phyloP scores from a whole-genome alignment of 2,888 invertebrate species.

The Meganola albula region DNA sequence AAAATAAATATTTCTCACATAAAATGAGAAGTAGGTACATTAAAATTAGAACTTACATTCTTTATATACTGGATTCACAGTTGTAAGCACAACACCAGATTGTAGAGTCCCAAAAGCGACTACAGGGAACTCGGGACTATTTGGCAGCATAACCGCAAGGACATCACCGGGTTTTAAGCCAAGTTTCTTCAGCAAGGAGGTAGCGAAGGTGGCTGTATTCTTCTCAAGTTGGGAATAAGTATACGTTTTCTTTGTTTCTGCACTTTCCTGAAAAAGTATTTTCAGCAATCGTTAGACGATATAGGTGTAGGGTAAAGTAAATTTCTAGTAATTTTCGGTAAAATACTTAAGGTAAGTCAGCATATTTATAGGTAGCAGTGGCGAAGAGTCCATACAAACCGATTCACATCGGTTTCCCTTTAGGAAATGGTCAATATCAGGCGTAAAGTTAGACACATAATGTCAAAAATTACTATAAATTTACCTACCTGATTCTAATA shows the following conservation, averaged over 20 bases:
- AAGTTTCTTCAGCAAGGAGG: conserved; percentile 80
- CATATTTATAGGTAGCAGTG: no score
- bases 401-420: no score
- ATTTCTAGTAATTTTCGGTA: no score
- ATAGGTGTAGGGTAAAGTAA: not conserved
- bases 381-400: no score
- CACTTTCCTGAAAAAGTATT: conserved; percentile 55
- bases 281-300: not conserved
- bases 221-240: conserved; percentile 72
- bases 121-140: conserved; percentile 85
- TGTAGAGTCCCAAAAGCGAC: conserved; percentile 81
- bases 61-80: conserved; percentile 87
- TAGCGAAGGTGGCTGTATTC: conserved; percentile 78
- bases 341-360: no score
- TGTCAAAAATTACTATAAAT: no score
- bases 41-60: conserved; percentile 66
- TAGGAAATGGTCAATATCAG: no score
- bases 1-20: no score
- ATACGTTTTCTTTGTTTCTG: conserved; percentile 59
- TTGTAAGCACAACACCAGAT: conserved; percentile 82
- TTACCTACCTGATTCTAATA: no score
- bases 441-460: no score
- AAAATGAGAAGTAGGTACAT: no score
- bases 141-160: conserved; percentile 83
- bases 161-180: conserved; percentile 81